A percentile compares a stretch with the other conserved stretches of the same genome.
These are phyloP conservation scores for Hylaea fasciaria DNA, from an alignment of 2,888 invertebrate species.

Conservation along the genomic window DNA sequence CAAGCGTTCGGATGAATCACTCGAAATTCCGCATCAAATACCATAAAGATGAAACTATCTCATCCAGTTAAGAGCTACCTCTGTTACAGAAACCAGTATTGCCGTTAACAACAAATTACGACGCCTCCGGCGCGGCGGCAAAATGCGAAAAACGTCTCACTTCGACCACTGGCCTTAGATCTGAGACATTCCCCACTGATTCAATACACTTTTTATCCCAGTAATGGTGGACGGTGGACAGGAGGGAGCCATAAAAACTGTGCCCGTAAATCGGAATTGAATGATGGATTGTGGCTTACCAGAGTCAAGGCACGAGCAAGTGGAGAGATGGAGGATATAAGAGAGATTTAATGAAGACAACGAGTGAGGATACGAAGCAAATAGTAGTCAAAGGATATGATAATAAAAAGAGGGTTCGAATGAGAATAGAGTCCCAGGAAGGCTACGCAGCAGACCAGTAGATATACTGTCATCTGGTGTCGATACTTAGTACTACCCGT, in stretches of 20 bases:
- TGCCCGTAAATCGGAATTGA: conserved; percentile 20
- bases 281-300: conserved; percentile 27
- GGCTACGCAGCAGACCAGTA: no score
- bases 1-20: no score
- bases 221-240: conserved; percentile 13
- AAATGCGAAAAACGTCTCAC: conserved; percentile 32
- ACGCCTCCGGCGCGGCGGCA: conserved; percentile 10
- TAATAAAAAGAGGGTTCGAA: no score
- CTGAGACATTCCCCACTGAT: conserved; percentile 18
- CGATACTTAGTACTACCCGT: no score
- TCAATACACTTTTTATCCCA: conserved; percentile 23
- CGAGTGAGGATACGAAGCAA: neutral
- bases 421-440: no score
- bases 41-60: neutral
- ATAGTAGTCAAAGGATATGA: no score
- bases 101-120: conserved; percentile 39
- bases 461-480: no score
- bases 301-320: neutral
- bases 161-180: conserved; percentile 15
- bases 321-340: neutral
- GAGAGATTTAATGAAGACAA: neutral
- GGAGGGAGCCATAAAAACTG: conserved; percentile 18
- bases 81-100: conserved; percentile 26
- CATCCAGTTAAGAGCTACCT: conserved; percentile 10
- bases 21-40: neutral